These are phyloP conservation scores for Pharmacophagus antenor DNA, from an alignment of 2,888 invertebrate genomes.

Conservation along the genomic window DNA sequence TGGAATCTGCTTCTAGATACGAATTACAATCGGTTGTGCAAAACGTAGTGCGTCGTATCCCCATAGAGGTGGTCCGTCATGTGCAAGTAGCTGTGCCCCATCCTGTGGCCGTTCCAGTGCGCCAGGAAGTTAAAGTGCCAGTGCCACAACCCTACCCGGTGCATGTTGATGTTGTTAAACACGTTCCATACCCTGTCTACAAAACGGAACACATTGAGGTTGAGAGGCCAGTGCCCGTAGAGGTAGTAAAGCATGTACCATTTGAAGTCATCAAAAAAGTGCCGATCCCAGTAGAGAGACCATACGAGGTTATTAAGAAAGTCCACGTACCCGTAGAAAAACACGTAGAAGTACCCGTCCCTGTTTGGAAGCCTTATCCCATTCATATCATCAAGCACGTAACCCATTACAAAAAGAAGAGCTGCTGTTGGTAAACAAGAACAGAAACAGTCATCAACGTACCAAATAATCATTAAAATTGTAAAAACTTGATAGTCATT, in stretches of 20 bases:
- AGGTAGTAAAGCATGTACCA: conserved; percentile 67
- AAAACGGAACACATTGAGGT: conserved; percentile 70
- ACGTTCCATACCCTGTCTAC: conserved; percentile 72
- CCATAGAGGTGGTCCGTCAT: conserved; percentile 71
- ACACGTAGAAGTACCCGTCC: conserved; percentile 68
- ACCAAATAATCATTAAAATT: conserved; percentile 75
- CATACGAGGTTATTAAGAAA: conserved; percentile 72
- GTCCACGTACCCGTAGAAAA: conserved; percentile 68
- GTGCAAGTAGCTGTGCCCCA: conserved; percentile 65
- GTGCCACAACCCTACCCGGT: conserved; percentile 75
- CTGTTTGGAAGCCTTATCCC: conserved; percentile 73
- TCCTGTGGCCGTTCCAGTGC: conserved; percentile 65
- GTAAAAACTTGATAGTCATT: conserved; percentile 75
- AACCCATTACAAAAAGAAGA: conserved; percentile 75
- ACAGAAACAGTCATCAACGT: conserved; percentile 56
- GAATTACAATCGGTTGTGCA: conserved; percentile 72
- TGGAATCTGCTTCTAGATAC: conserved; percentile 53
- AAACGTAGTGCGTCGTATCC: conserved; percentile 67
- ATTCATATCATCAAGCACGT: conserved; percentile 75
- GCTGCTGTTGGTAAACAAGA: conserved; percentile 65
- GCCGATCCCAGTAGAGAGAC: conserved; percentile 65
- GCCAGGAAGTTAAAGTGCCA: conserved; percentile 66
- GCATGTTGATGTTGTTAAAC: conserved; percentile 67
- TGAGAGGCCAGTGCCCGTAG: conserved; percentile 68
- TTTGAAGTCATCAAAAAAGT: conserved; percentile 70